These are phyloP conservation scores for Prosapia bicincta DNA, from an alignment of 2,888 invertebrate genomes.

Conservation along the genomic window DNA sequence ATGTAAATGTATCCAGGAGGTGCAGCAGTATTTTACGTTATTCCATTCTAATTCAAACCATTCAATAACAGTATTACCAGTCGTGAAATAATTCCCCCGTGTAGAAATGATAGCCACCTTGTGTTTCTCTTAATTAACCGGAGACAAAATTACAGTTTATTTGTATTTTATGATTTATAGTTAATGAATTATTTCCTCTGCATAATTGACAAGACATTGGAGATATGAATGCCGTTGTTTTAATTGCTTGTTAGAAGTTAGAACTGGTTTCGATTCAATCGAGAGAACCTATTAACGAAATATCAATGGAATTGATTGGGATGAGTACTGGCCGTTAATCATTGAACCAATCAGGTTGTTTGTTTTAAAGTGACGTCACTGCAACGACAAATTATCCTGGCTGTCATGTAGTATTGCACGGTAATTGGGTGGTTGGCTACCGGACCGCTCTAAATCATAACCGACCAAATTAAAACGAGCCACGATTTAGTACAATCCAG, in stretches of 20 bases:
- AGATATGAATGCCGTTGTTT: neutral
- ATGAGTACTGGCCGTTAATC: neutral
- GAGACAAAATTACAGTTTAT: neutral
- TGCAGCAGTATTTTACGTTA: no score
- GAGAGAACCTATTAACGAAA: neutral
- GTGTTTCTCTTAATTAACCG: neutral
- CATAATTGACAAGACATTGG: neutral
- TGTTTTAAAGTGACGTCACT: neutral
- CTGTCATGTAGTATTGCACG: neutral
- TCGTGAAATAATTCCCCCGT: no score
- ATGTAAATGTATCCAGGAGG: no score
- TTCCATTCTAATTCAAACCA: no score
- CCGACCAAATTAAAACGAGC: neutral
- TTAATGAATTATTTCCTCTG: neutral
- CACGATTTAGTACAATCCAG: conserved; percentile 2
- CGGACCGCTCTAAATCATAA: neutral
- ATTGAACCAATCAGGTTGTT: neutral
- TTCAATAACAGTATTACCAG: no score
- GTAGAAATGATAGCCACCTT: no score
- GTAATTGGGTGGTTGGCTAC: neutral
- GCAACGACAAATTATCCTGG: neutral
- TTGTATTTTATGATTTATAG: neutral
- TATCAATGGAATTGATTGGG: neutral
- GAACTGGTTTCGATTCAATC: neutral
- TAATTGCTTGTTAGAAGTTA: neutral